These are phyloP conservation scores for Spialia ferax DNA, from an alignment of 2,888 invertebrate genomes.

Conservation along the genomic window DNA sequence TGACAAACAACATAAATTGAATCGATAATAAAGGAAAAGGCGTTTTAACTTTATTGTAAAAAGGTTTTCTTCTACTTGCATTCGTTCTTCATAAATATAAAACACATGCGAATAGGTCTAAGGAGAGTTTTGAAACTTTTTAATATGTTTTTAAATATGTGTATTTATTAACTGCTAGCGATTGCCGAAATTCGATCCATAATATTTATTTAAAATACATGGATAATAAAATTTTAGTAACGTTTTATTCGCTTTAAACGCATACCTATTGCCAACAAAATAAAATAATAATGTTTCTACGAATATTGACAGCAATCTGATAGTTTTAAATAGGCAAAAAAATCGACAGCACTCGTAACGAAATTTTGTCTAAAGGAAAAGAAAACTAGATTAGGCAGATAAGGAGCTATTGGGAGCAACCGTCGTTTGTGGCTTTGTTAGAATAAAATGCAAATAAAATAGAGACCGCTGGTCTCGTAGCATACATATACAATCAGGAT, in stretches of 20 bases:
- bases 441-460: slow-evolving; percentile 65
- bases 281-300: neutral
- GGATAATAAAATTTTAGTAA: too few species aligned
- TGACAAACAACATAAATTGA: slow-evolving; percentile 10
- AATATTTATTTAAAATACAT: too few species aligned
- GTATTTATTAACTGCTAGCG: too few species aligned
- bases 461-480: slow-evolving; percentile 38
- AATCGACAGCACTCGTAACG: slow-evolving; percentile 52
- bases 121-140: neutral
- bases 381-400: slow-evolving; percentile 64
- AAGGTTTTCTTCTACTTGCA: neutral
- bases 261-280: neutral
- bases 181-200: too few species aligned
- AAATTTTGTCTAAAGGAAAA: slow-evolving; percentile 58
- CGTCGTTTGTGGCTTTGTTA: slow-evolving; percentile 56
- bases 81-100: neutral
- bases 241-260: neutral
- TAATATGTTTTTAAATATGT: too few species aligned
- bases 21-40: slow-evolving; percentile 2
- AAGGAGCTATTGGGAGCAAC: slow-evolving; percentile 60
- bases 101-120: neutral
- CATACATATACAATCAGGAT: slow-evolving; percentile 3
- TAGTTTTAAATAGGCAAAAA: neutral
- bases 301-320: neutral
- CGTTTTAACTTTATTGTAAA: neutral